A percentile compares a stretch with the other conserved stretches of the same genome.
Evolutionary conservation across 1,140 invertebrate species (phyloP).

Genomic region (Delia radicum): DNA sequence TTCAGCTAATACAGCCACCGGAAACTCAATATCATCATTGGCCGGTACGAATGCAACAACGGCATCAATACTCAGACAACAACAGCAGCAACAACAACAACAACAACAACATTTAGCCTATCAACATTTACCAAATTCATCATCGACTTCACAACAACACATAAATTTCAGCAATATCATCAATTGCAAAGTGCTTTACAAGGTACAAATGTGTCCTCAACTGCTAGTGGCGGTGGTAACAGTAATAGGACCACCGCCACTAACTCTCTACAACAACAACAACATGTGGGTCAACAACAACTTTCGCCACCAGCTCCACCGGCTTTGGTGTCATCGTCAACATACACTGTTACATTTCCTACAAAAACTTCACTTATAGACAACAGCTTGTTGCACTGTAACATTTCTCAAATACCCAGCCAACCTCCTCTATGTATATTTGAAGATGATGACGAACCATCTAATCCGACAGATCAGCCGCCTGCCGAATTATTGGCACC

Average conservation of each 20-base stretch:
- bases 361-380: conserved; percentile 43
- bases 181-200: conserved; percentile 40
- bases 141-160: conserved; percentile 38
- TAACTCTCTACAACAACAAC: background rate
- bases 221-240: background rate
- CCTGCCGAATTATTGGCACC: conserved; percentile 24
- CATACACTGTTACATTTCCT: conserved; percentile 33
- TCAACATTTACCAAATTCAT: conserved; percentile 29
- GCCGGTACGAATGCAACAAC: background rate
- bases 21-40: background rate
- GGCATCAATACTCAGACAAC: conserved; percentile 26
- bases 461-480: conserved; percentile 41
- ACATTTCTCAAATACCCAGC: conserved; percentile 52
- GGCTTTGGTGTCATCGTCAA: background rate
- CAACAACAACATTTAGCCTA: conserved; percentile 27
- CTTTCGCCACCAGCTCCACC: conserved; percentile 13
- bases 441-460: conserved; percentile 48
- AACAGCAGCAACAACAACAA: conserved; percentile 26
- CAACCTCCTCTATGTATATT: conserved; percentile 54
- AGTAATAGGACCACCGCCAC: no score
- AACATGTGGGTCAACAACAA: conserved; percentile 19
- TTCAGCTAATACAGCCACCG: conserved; percentile 28
- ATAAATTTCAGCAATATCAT: conserved; percentile 35
- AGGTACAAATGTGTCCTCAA: background rate
- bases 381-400: conserved; percentile 46